These are phyloP conservation scores for Himalopsyche tibetana DNA, from an alignment of 2,888 invertebrate species.

Conservation along the genomic window DNA sequence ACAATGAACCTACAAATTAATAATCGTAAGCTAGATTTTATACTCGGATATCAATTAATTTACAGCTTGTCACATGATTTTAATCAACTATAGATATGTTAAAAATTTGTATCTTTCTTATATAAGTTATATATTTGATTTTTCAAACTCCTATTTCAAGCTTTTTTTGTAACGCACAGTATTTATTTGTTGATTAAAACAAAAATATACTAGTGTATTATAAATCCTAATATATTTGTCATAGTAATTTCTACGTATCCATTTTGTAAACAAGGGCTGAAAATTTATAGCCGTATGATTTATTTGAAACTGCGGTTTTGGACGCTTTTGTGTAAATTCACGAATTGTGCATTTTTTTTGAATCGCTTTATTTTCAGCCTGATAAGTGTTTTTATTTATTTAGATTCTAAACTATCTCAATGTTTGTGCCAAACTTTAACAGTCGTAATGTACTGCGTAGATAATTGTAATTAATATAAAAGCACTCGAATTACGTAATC, in stretches of 20 bases:
- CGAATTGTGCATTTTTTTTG: no score
- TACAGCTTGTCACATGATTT: neutral
- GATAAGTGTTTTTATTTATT: neutral
- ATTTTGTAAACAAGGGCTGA: neutral
- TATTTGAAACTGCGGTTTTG: no score
- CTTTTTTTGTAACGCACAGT: neutral
- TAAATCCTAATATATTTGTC: neutral
- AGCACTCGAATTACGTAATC: neutral
- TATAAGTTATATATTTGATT: no score
- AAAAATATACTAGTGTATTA: neutral
- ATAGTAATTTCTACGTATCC: neutral
- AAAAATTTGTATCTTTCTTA: no score
- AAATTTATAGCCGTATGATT: no score
- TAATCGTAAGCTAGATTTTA: conserved; percentile 29
- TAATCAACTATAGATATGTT: no score
- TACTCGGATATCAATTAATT: neutral
- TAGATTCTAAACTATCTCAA: neutral
- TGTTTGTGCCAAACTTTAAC: conserved; percentile 39
- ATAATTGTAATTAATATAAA: neutral
- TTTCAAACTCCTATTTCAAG: no score
- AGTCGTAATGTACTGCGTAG: neutral
- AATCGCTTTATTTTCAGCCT: neutral
- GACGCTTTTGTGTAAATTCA: no score
- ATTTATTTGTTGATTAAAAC: neutral
- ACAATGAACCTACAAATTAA: conserved; percentile 10